Base-by-base conservation (phyloP, 2,113 vertebrate genomes). In the Nycticorax nycticorax region DNA sequence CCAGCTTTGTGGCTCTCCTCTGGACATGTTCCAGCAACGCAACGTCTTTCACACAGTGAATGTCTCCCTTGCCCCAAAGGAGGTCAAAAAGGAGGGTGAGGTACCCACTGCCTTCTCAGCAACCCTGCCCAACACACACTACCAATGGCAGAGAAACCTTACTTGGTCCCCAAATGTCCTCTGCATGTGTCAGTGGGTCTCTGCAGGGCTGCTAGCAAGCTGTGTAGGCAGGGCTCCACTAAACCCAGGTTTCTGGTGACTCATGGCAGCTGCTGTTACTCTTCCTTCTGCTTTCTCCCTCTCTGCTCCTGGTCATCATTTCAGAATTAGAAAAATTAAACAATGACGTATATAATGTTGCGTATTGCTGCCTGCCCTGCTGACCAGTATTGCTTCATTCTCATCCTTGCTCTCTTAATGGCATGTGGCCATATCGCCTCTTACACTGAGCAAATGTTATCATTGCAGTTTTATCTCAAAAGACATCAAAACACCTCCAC, bases 211-310 rank as follows among this genome's bases (percentile, higher is more conserved):
- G 53, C 35, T 81, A 32, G 63, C 22, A 71, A 86, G 48, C 33
- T 59, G 22, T 41, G 33, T 43, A 69, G 43, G 45, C 74, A 90
- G 79, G 4, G 23, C 18, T 88, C 63, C 63, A 52, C 39, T 17
- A 45, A 89, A 33, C 5, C 8, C 27, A 4, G 48, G 50, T 50
- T 68, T 71, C 83, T 92, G 41, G 79, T 95, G 91, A 91, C 64
- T 96, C 86, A 94, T 2, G 2, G 78, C 56, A 53, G 35, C 62
- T 88, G 62, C 74, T 84, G 8, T 48, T 92, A 50, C 23, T 71
- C 47, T 86, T 88, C 33, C 82, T 92, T 95, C 96, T 95, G 76
- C 91, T 95, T 96, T 66, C 67, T 79, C 85, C 67, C 37, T 35
- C 32, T 88, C 85, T 64, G 73, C 35, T 75, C 17, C 2, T 12